Evolutionary conservation across 2,888 invertebrate genomes (phyloP), one percentile per base, ranked within the genome.

Genomic region (Diploptera punctata): DNA sequence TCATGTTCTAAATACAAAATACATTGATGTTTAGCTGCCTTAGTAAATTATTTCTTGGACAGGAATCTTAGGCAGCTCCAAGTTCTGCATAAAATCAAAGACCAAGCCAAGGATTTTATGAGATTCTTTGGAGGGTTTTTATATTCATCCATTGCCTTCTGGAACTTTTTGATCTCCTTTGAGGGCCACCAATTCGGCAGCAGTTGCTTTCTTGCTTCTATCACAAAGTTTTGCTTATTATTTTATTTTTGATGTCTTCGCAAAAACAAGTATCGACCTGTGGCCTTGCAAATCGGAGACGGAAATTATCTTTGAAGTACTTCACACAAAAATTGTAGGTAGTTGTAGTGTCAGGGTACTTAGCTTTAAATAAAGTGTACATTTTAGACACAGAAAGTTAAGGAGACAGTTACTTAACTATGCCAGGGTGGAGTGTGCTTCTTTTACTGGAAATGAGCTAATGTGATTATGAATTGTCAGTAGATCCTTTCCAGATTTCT

Each of bases 61-160:
- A 7, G 21, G 5, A 9, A 7, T 57, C 5, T 57, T 24, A 13
- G 13, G n/a, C n/a, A n/a, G n/a, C n/a, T n/a, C n/a, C n/a, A n/a
- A n/a, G n/a, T n/a, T n/a, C n/a, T n/a, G 52, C n/a, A 52, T 52
- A 5, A 13, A n/a, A 3, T 52, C 16, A 13, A n/a, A 52, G 18
- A 52, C 5, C 52, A 52, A 52, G 18, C 52, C 18, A 52, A 52
- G 52, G n/a, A n/a, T n/a, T n/a, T n/a, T n/a, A n/a, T n/a, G n/a
- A n/a, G n/a, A n/a, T 18, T 52, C 18, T 52, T 52, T 2, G 9
- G 18, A 2, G 18, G 16, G 1, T 52, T 52, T 18, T 52, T 1
- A 19, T 1, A 57, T 24, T 7, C 18, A 52, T 52, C 9, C 5
- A 4, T 52, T 57, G 1, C 57, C 2, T 57, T 57, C 24, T 57